phyloP scores from a whole-genome alignment of 2,797 vertebrate genomes.

The Mustela erminea region DNA sequence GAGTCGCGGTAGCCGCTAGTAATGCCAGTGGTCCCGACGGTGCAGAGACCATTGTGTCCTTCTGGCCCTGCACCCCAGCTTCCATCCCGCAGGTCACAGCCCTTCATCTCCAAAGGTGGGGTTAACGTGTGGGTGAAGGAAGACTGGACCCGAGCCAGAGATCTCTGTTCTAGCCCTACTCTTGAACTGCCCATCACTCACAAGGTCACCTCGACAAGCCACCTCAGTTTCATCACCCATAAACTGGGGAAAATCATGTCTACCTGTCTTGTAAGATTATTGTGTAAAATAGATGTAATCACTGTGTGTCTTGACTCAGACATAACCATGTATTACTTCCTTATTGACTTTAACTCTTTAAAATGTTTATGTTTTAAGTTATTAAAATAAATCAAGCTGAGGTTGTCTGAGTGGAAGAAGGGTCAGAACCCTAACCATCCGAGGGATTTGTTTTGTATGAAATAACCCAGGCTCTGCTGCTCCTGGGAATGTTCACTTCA shows the following conservation, averaged over 20 bases:
- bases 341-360: background rate
- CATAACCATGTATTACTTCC: background rate
- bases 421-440: background rate
- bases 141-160: background rate
- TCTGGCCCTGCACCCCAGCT: background rate
- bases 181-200: background rate
- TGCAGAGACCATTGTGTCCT: background rate
- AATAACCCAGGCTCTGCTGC: background rate
- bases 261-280: background rate
- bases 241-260: background rate
- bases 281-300: background rate
- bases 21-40: no score
- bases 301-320: background rate
- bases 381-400: background rate
- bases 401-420: background rate
- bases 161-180: background rate
- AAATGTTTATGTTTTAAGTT: conserved; percentile 32
- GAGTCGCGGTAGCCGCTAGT: background rate
- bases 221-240: background rate
- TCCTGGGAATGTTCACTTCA: background rate
- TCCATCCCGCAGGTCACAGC: background rate
- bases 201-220: background rate
- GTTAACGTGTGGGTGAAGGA: background rate
- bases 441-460: background rate
- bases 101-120: background rate